Percentiles rank a stretch among this genome's conserved stretches.
Evolutionary conservation across 1,140 invertebrate species (phyloP).

Genomic region (Laupala kohalensis): DNA sequence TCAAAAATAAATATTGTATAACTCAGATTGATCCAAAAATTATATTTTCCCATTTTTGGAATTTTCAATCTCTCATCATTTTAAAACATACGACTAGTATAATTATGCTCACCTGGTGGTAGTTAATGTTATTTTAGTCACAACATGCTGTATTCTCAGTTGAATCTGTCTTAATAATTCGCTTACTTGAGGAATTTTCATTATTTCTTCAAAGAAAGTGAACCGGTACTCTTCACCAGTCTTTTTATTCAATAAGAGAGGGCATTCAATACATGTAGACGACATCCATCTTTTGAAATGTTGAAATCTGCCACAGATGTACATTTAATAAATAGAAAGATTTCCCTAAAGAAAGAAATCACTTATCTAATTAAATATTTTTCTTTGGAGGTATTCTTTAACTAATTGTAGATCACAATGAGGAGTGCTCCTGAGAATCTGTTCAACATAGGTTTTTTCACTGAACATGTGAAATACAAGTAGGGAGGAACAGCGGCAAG

Average conservation of each 20-base stretch:
- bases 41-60: neutral
- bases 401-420: too few species aligned
- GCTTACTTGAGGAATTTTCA: neutral
- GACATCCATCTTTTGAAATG: neutral
- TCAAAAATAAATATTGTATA: neutral
- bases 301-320: neutral
- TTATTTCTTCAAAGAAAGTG: neutral
- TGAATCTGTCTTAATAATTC: neutral
- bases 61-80: too few species aligned
- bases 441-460: too few species aligned
- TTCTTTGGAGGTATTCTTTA: too few species aligned
- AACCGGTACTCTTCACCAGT: neutral
- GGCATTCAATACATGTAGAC: neutral
- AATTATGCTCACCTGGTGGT: neutral
- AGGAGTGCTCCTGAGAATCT: too few species aligned
- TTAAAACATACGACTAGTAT: too few species aligned
- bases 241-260: neutral
- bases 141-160: neutral
- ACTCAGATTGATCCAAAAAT: neutral
- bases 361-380: too few species aligned
- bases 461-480: too few species aligned
- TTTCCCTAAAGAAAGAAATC: neutral
- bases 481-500: too few species aligned
- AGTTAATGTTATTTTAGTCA: neutral
- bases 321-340: neutral